Percentiles rank a stretch among this genome's conserved stretches.
phyloP scores from a whole-genome alignment of 1,140 invertebrate species.

The Delia radicum region DNA sequence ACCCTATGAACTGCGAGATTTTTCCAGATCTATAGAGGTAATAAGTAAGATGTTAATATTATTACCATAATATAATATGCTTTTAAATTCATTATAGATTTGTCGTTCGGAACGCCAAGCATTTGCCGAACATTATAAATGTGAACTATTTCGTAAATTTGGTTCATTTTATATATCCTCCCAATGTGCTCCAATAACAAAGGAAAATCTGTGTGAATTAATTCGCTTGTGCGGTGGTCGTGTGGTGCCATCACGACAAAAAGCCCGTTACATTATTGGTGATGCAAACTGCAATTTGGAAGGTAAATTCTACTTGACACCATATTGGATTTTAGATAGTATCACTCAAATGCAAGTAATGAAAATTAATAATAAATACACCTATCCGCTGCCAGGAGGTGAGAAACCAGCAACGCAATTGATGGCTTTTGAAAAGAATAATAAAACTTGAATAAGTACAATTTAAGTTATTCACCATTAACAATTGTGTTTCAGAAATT shows the following conservation, averaged over 20 bases:
- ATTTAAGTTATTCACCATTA: too few species aligned
- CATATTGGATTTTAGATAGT: slow-evolving; percentile 59
- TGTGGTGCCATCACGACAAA: slow-evolving; percentile 46
- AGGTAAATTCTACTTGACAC: slow-evolving; percentile 52
- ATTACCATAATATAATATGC: not conserved
- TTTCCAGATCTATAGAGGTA: slow-evolving; percentile 60
- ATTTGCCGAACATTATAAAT: slow-evolving; percentile 56
- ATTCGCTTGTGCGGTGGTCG: slow-evolving; percentile 57
- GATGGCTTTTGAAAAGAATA: not conserved
- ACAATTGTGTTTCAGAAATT: too few species aligned
- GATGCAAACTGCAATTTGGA: slow-evolving; percentile 40
- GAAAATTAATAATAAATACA: slow-evolving; percentile 34
- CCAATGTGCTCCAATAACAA: slow-evolving; percentile 41
- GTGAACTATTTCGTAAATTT: slow-evolving; percentile 57
- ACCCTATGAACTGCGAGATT: slow-evolving; percentile 58
- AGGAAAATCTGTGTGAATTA: slow-evolving; percentile 57
- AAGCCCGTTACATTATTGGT: slow-evolving; percentile 58
- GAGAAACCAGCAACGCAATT: not conserved
- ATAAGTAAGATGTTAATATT: slow-evolving; percentile 1
- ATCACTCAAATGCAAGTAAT: slow-evolving; percentile 46
- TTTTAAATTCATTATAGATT: slow-evolving; percentile 48
- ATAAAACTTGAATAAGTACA: not conserved
- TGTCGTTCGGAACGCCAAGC: slow-evolving; percentile 58
- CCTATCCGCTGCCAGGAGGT: not conserved
- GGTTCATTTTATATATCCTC: slow-evolving; percentile 57